Conservation (phyloP, 30 jellyfish, hydroid and myxozoan species). For the Euphysa ruthae region DNA sequence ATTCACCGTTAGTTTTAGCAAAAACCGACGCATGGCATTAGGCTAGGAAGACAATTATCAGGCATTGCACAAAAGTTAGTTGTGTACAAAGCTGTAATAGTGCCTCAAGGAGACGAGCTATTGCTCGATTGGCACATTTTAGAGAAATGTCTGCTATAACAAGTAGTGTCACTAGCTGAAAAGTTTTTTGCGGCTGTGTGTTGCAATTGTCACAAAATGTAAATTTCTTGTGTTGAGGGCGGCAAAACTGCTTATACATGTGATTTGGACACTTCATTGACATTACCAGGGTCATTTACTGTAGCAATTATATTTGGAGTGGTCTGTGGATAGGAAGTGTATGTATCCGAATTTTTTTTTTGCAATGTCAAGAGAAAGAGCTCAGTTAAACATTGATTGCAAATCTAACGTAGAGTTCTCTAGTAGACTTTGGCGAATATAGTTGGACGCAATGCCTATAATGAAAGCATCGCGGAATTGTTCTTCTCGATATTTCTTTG, state of each 20-base stretch:
- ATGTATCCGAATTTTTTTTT: conserved; percentile 41
- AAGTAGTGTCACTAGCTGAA: conserved; percentile 54
- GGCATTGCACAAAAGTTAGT: background rate
- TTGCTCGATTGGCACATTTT: conserved; percentile 27
- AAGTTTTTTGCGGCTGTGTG: conserved; percentile 1
- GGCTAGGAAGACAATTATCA: conserved; percentile 14
- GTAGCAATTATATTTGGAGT: conserved; percentile 6
- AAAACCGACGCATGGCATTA: conserved; percentile 33
- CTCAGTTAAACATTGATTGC: conserved; percentile 18
- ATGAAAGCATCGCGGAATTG: conserved; percentile 45
- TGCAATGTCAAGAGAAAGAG: conserved; percentile 30
- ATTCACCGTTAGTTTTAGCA: no score
- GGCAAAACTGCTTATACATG: background rate
- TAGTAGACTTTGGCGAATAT: conserved; percentile 46
- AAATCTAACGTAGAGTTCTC: conserved; percentile 37
- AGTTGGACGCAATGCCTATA: conserved; percentile 31
- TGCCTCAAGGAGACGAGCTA: background rate
- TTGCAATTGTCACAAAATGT: background rate
- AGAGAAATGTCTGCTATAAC: conserved; percentile 38
- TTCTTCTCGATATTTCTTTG: conserved; percentile 33
- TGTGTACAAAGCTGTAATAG: background rate
- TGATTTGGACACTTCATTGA: background rate
- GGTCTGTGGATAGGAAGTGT: background rate
- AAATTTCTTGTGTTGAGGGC: background rate
- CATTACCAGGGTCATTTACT: background rate